Evolutionary conservation across 2,888 invertebrate species (phyloP), one percentile per base, ranked within the genome.

Genomic region (Parascotia fuliginaria): DNA sequence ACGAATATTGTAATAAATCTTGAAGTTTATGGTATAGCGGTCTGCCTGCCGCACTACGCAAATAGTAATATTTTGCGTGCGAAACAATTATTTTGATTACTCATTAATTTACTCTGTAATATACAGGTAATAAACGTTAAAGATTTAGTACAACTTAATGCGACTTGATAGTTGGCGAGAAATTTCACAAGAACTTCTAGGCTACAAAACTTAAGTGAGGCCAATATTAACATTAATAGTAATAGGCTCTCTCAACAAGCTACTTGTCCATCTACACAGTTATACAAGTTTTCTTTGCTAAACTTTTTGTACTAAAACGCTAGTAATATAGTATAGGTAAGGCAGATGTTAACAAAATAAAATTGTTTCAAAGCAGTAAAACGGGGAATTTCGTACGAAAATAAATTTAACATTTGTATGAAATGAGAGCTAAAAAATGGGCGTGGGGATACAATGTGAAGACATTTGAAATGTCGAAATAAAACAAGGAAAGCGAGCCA

Each of bases 391-490:
- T 40, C 31, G 31, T 48, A 49, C 22, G 24, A 48, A 62, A 68
- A 65, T 60, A 68, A 72, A 63, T 36, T 61, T 45, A 39, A 33
- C 22, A 44, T 60, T 65, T 55, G 65, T 47, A 44, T 46, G 47
- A 70, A 64, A 58, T 43, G 38, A 62, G 62, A 53, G 47, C 45
- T 40, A 7, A 49, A 55, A 58, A 55, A 32, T 56, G 29, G 42
- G 31, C 58, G 31, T 33, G 27, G 38, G 32, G 31, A 46, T 32
- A 44, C 54, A 42, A 15, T 9, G 34, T 34, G 32, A 37, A 46
- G 50, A 56, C 36, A 48, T 52, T 57, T 29, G 34, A 54, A 61
- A 60, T 41, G 27, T 44, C 19, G 38, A 52, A 58, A 55, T 43
- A 41, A 33, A 45, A 49, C 31, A 29, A 45, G 15, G 22, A 36